phyloP scores from a whole-genome alignment of 1,140 invertebrate species.

The Ericerus pela region DNA sequence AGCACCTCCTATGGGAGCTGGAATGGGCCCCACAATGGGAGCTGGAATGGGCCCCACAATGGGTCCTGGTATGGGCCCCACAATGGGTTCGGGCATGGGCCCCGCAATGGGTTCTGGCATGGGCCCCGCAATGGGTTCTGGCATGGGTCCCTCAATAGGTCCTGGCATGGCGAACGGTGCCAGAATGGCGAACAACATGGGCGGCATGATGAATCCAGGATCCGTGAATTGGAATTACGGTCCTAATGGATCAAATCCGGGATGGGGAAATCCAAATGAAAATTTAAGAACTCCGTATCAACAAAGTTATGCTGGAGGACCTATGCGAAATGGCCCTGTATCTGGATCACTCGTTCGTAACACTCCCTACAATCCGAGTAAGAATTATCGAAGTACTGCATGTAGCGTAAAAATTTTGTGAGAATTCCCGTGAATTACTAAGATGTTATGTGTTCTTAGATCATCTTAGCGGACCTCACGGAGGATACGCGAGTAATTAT shows the following conservation, averaged over 20 bases:
- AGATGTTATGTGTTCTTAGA: background rate
- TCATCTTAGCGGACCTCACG: background rate
- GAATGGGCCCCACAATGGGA: constrained; percentile 7
- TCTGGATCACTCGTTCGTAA: background rate
- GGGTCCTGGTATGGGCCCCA: background rate
- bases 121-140: background rate
- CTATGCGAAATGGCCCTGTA: constrained; percentile 14
- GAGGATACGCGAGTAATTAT: background rate
- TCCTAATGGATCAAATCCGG: constrained; percentile 17
- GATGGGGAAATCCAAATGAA: constrained; percentile 22
- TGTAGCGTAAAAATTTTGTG: background rate
- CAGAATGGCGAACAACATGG: background rate
- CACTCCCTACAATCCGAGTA: background rate
- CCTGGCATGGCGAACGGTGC: background rate
- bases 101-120: background rate
- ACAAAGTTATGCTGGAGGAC: constrained; percentile 23
- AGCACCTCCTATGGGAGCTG: background rate
- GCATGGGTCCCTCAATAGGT: background rate
- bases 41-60: constrained; percentile 8
- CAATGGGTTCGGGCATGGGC: background rate
- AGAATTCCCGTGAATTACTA: too few species aligned
- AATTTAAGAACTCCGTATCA: constrained; percentile 23
- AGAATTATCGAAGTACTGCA: background rate
- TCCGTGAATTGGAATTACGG: constrained; percentile 24
- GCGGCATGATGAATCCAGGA: constrained; percentile 11